Evolutionary conservation across 2,888 invertebrate genomes (phyloP), one percentile per base, ranked within the genome.

Genomic region (Sclerodermus sp.): DNA sequence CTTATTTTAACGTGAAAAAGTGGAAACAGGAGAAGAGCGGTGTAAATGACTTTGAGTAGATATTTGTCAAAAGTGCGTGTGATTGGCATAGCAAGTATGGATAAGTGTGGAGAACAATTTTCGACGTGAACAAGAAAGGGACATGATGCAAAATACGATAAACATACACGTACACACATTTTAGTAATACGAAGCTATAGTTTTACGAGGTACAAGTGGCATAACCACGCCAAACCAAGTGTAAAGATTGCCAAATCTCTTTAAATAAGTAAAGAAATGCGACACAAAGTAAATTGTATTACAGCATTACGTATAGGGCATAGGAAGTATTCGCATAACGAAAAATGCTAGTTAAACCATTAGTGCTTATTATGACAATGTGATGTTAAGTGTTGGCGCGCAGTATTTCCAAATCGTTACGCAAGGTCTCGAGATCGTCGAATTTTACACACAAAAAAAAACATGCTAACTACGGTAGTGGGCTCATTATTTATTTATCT

Each of bases 371-470:
- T 60, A 62, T 55, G 58, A 65, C 39, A 53, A 59, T 64, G 70
- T 62, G 64, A 68, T 62, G 55, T 60, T 60, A 57, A 63, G 69
- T 65, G 64, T 51, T 52, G 48, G 54, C 47, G 54, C 47, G 64
- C 68, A 67, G 68, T 70, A 68, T 72, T 73, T 73, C 69, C 71
- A 70, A 71, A 64, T 66, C 59, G 57, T 48, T 43, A 41, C n/a
- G 12, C 34, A 13, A 34, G n/a, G n/a, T n/a, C n/a, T n/a, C n/a
- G n/a, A n/a, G n/a, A 34, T 34, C 23, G 4, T 23, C 23, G 23
- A 23, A 8, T 23, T 23, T 23, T 23, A 8, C 23, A n/a, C n/a
- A n/a, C 23, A 23, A 8, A 23, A 5, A 8, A 23, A 8, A 23
- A 23, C 23, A 23, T 3, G 8, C 8, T 23, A 5, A 23, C 8